Conservation (phyloP, 2,797 vertebrate species). For the Hapalemur alaotrensis region DNA sequence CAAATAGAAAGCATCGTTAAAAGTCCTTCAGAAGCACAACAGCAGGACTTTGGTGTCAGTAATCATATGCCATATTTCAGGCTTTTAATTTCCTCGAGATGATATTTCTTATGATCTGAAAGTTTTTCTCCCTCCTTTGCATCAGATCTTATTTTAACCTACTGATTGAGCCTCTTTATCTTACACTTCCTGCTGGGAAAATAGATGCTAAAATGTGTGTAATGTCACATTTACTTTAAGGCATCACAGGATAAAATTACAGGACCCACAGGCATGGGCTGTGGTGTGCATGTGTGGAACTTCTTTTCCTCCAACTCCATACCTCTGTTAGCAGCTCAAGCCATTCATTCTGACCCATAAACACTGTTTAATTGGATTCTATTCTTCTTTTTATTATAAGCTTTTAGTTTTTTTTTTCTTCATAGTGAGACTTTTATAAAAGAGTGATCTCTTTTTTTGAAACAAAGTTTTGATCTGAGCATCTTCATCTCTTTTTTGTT, state of each 20-base stretch:
- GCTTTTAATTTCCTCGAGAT: constrained; percentile 73
- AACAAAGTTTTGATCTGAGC: constrained; percentile 3
- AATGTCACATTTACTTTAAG: constrained; percentile 75
- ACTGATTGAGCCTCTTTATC: constrained; percentile 76
- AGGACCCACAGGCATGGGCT: not conserved
- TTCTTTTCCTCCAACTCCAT: not conserved
- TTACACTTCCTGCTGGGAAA: constrained; percentile 74
- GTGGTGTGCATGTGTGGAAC: not conserved
- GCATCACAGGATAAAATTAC: constrained; percentile 52
- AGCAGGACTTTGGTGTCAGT: constrained; percentile 63
- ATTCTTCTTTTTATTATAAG: constrained; percentile 13
- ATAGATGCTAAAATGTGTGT: constrained; percentile 69
- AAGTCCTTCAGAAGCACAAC: constrained; percentile 55
- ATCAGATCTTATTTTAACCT: constrained; percentile 77
- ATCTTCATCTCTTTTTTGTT: not conserved
- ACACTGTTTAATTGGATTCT: not conserved
- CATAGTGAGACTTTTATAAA: not conserved
- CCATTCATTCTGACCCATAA: not conserved
- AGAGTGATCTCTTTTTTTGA: not conserved
- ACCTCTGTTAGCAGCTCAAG: not conserved
- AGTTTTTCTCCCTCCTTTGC: constrained; percentile 65
- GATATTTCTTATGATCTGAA: constrained; percentile 73
- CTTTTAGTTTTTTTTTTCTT: not conserved
- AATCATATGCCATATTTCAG: constrained; percentile 70
- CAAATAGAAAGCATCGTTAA: constrained; percentile 55